These are phyloP conservation scores for Phalera bucephala DNA, from an alignment of 2,888 invertebrate species.

Conservation along the genomic window DNA sequence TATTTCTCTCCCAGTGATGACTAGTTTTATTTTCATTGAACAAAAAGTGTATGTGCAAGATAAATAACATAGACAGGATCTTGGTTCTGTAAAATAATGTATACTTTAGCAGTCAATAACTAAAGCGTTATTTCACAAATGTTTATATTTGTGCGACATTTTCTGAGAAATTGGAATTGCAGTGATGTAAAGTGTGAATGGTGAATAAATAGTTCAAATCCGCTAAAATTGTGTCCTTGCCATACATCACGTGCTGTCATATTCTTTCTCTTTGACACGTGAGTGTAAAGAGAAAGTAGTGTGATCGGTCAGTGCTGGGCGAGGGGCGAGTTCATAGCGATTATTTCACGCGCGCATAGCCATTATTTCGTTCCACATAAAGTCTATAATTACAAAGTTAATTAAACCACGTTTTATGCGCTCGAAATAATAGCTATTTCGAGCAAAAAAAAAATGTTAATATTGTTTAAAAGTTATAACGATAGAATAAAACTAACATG, in stretches of 20 bases:
- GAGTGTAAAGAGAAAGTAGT: constrained; percentile 15
- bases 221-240: constrained; percentile 7
- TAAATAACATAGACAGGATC: too few species aligned
- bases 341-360: constrained; percentile 14
- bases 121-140: constrained; percentile 2
- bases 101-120: constrained; percentile 2
- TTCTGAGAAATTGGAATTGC: constrained; percentile 1
- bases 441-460: constrained; percentile 21
- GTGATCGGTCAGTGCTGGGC: constrained; percentile 11
- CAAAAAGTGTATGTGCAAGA: too few species aligned
- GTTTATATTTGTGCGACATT: not conserved
- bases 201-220: constrained; percentile 2
- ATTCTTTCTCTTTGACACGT: constrained; percentile 6
- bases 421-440: constrained; percentile 24
- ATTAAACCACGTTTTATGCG: constrained; percentile 8
- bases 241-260: constrained; percentile 6
- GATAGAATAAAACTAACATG: constrained; percentile 27
- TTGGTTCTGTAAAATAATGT: too few species aligned
- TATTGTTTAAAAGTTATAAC: constrained; percentile 28
- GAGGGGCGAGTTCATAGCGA: constrained; percentile 9
- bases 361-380: constrained; percentile 19
- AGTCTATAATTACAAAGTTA: constrained; percentile 9
- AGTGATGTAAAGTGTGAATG: constrained; percentile 5
- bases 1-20: not conserved
- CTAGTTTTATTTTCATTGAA: too few species aligned